These are phyloP conservation scores for Sphaeramia orbicularis DNA, from an alignment of 2,797 vertebrate genomes.

Conservation along the genomic window DNA sequence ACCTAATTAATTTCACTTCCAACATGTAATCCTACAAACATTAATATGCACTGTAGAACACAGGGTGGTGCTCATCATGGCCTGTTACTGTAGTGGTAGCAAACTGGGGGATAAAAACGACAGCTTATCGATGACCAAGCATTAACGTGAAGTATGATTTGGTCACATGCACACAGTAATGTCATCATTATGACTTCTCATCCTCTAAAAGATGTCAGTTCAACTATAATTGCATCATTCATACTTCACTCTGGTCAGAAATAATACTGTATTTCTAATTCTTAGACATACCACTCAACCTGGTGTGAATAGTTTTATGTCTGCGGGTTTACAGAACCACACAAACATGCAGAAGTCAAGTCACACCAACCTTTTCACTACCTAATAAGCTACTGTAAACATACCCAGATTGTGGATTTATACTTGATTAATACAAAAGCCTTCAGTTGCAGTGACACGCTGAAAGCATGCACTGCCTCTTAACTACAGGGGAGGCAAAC, in stretches of 20 bases:
- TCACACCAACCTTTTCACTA: not conserved
- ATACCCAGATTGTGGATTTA: not conserved
- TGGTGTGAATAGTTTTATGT: not conserved
- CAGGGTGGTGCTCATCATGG: not conserved
- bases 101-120: slow-evolving; percentile 7
- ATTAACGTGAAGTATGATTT: not conserved
- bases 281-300: not conserved
- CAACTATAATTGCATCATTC: too few species aligned
- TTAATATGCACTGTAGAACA: not conserved
- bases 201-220: too few species aligned
- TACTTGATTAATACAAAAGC: slow-evolving; percentile 4
- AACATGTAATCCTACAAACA: not conserved
- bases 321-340: not conserved
- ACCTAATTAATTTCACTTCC: too few species aligned
- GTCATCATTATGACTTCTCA: too few species aligned
- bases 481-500: slow-evolving; percentile 3
- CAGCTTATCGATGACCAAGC: not conserved
- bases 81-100: slow-evolving; percentile 2
- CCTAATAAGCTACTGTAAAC: not conserved
- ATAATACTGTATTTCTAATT: slow-evolving; percentile 5
- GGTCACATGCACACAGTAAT: not conserved
- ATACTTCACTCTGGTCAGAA: not conserved
- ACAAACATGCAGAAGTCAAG: not conserved
- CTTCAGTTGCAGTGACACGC: not conserved
- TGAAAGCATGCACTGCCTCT: slow-evolving; percentile 2